Conservation (phyloP, 2,888 invertebrate genomes). For the Malachius bipustulatus region DNA sequence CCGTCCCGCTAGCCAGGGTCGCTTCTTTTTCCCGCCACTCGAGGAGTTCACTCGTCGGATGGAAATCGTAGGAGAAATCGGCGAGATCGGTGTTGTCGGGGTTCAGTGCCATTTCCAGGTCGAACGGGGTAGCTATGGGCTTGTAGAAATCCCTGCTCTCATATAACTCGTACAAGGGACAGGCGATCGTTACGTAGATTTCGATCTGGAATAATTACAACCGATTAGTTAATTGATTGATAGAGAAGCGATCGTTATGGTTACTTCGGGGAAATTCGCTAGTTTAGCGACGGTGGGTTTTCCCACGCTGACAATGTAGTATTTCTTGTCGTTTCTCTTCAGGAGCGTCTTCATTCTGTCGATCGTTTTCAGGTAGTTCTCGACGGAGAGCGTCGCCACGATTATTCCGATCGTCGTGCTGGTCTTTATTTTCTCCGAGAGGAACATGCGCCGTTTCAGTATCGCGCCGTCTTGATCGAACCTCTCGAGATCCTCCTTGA, state of each 20-base stretch:
- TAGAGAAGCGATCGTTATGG: conserved; percentile 1
- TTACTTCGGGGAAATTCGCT: conserved; percentile 83
- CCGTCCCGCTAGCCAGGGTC: conserved; percentile 51
- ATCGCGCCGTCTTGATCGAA: conserved; percentile 42
- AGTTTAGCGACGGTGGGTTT: conserved; percentile 90
- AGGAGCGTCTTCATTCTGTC: conserved; percentile 62
- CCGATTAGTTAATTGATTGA: too few species aligned
- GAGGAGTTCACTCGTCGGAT: conserved; percentile 42
- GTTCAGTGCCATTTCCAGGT: conserved; percentile 77
- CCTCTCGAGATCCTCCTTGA: too few species aligned
- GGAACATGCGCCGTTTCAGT: conserved; percentile 67
- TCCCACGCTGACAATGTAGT: conserved; percentile 85
- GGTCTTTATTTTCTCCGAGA: conserved; percentile 87
- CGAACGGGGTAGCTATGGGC: conserved; percentile 84
- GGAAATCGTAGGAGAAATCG: conserved; percentile 51
- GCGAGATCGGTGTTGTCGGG: conserved; percentile 32
- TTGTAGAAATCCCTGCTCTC: conserved; percentile 77
- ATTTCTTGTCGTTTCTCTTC: conserved; percentile 66
- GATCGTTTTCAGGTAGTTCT: conserved; percentile 64
- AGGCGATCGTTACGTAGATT: conserved; percentile 82
- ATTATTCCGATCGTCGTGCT: conserved; percentile 77
- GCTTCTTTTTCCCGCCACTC: conserved; percentile 32
- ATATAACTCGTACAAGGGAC: conserved; percentile 79
- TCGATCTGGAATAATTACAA: conserved; percentile 67
- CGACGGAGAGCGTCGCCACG: conserved; percentile 80